These are phyloP conservation scores for Tachina grossa DNA, from an alignment of 2,888 invertebrate species.

Conservation along the genomic window DNA sequence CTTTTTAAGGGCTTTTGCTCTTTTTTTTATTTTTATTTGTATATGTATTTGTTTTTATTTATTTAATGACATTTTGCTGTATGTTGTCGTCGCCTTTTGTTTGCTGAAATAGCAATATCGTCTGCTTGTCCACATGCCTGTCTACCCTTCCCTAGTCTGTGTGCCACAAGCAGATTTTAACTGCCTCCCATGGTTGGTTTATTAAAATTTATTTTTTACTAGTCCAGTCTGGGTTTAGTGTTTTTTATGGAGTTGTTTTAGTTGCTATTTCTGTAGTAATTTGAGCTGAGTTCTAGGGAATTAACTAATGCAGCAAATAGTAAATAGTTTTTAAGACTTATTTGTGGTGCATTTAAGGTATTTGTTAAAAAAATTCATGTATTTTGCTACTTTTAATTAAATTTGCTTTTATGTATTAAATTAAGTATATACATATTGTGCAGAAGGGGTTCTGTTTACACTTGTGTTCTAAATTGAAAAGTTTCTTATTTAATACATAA, in stretches of 20 bases:
- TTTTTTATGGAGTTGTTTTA: conserved; percentile 5
- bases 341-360: background rate
- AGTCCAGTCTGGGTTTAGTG: conserved; percentile 3
- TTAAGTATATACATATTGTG: too few species aligned
- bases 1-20: conserved; percentile 43
- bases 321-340: conserved; percentile 13
- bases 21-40: conserved; percentile 35
- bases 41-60: background rate
- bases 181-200: background rate
- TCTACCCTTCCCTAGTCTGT: conserved; percentile 1
- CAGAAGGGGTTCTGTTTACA: too few species aligned
- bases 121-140: background rate
- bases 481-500: too few species aligned
- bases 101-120: conserved; percentile 7
- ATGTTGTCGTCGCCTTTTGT: conserved; percentile 45
- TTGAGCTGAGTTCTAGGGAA: conserved; percentile 67
- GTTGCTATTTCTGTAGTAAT: conserved; percentile 38
- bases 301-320: conserved; percentile 54
- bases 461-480: too few species aligned
- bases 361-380: background rate
- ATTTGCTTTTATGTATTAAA: too few species aligned
- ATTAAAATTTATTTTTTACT: background rate
- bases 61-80: conserved; percentile 52
- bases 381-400: too few species aligned
- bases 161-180: background rate